Evolutionary conservation across 2,797 vertebrate species (phyloP).

Genomic region (Tachyglossus aculeatus): DNA sequence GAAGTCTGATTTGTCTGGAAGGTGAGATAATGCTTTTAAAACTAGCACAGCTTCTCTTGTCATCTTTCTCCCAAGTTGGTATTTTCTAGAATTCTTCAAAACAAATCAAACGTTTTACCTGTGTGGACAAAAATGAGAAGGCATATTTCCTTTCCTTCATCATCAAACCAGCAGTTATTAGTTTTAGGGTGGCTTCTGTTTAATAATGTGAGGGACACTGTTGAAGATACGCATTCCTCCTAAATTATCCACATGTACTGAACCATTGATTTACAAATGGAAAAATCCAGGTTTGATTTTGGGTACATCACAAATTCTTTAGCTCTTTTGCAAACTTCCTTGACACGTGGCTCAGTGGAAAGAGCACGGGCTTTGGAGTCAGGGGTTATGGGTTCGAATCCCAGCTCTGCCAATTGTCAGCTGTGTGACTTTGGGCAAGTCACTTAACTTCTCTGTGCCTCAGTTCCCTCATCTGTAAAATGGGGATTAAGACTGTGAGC

Average conservation of each 20-base stretch:
- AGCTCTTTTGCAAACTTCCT: not conserved
- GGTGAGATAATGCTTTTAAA: conserved; percentile 26
- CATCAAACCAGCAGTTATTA: not conserved
- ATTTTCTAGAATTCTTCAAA: conserved; percentile 27
- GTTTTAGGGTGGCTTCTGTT: not conserved
- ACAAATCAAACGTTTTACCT: conserved; percentile 7
- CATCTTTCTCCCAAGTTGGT: not conserved
- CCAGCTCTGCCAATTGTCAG: too few relatives aligned
- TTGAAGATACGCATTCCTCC: not conserved
- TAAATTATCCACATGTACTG: not conserved
- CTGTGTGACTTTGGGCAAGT: too few relatives aligned
- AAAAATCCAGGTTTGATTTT: not conserved
- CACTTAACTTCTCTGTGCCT: too few relatives aligned
- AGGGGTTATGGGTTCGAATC: too few relatives aligned
- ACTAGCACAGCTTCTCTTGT: conserved; percentile 2
- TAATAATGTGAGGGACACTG: not conserved
- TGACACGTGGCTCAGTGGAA: too few relatives aligned
- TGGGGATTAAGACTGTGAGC: too few relatives aligned
- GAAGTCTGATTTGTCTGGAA: conserved; percentile 40
- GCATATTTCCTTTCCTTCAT: conserved; percentile 1
- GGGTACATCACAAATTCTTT: not conserved
- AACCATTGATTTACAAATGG: not conserved
- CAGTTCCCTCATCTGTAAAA: too few relatives aligned
- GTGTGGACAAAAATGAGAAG: not conserved
- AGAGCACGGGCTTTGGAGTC: too few relatives aligned